Evolutionary conservation across 2,888 invertebrate species (phyloP), one percentile per base, ranked within the genome.

Genomic region (Tachina lurida): DNA sequence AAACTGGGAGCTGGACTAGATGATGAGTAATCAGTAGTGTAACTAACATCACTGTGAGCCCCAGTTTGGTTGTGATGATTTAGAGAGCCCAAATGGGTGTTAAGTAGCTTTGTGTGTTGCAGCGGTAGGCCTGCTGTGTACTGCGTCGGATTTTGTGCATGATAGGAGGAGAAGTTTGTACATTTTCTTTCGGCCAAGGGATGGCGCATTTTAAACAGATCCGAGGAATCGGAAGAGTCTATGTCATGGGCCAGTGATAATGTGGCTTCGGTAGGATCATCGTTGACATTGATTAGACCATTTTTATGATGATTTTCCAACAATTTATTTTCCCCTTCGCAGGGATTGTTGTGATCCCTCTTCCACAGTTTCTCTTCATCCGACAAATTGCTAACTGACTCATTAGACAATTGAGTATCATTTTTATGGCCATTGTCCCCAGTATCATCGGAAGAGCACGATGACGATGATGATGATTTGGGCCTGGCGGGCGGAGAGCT

Each of bases 201-300:
- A 60, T 84, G 77, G 94, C 94, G 8, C 95, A 94, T 87, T 39
- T 89, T 89, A 7, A 89, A 88, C 15, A 89, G 89, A 45, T 90
- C 88, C 31, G 89, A 90, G 1, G 91, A 91, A 45, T 91, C 91
- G 0, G 91, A 91, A 12, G 92, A 91, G 15, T 91, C 91, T 0
- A 88, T 88, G 85, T 90, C 91, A 10, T 88, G 89, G 0, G 88
- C 88, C 39, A 91, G 56, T 0, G 90, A 91, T 9, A 90, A 89
- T 15, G 89, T 90, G 5, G 89, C 88, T 17, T 90, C 90, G 1
- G 88, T 89, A 41, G 87, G 88, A 86, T 89, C 88, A 56, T 88
- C 87, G 19, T 73, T 76, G 43, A 43, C n/a, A 43, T 88, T 86
- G 3, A 77, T 79, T 4, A 80, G 15, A 43, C 80, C 67, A 80